Evolutionary conservation across 1,140 invertebrate genomes (phyloP).

Genomic region (Myzus persicae): DNA sequence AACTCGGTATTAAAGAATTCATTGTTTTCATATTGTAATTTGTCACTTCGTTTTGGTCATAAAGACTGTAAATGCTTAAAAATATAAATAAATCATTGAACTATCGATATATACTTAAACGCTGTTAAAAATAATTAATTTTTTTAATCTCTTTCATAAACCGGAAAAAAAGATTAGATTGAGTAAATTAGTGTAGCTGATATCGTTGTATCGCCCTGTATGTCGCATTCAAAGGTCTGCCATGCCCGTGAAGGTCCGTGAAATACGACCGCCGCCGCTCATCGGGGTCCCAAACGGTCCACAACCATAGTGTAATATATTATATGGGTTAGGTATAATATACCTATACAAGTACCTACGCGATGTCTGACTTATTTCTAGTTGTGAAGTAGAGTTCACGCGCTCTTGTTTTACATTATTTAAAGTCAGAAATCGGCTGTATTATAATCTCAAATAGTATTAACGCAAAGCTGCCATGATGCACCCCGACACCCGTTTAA

Average conservation of each 20-base stretch:
- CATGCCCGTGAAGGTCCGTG: background rate
- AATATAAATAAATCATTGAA: background rate
- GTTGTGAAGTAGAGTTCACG: background rate
- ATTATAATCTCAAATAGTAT: background rate
- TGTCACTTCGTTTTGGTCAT: background rate
- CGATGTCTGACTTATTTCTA: background rate
- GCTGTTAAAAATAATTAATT: background rate
- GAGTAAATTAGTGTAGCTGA: background rate
- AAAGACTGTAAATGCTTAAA: background rate
- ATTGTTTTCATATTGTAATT: no score
- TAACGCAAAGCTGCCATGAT: background rate
- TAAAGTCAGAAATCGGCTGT: background rate
- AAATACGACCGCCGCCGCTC: background rate
- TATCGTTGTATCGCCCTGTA: background rate
- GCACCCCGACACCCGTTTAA: background rate
- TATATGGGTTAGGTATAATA: background rate
- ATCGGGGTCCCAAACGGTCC: background rate
- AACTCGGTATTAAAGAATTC: no score
- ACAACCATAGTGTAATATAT: background rate
- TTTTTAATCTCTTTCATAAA: background rate
- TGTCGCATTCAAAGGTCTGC: background rate
- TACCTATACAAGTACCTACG: background rate
- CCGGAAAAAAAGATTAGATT: background rate
- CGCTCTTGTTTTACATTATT: background rate
- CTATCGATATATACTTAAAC: background rate